phyloP scores from a whole-genome alignment of 1,140 invertebrate genomes.

The Mercenaria mercenaria region DNA sequence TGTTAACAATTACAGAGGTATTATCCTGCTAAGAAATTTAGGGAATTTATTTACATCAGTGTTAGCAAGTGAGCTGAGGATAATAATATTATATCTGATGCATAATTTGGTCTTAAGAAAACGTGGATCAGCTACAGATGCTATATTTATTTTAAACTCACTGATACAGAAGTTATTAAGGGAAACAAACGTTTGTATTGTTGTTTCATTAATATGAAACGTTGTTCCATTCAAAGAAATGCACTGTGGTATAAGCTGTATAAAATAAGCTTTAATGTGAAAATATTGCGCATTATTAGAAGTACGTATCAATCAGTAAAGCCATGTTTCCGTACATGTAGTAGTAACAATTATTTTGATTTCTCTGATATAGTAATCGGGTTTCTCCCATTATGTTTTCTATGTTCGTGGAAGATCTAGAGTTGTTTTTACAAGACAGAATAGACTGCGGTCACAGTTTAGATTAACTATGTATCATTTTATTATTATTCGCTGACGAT shows the following conservation, averaged over 20 bases:
- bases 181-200: not conserved
- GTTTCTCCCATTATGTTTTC: too few species aligned
- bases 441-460: too few species aligned
- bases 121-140: constrained; percentile 36
- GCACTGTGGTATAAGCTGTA: not conserved
- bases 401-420: too few species aligned
- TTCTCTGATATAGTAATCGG: too few species aligned
- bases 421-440: too few species aligned
- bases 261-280: not conserved
- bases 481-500: too few species aligned
- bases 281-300: not conserved
- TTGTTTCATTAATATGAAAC: not conserved
- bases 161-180: not conserved
- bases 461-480: too few species aligned
- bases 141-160: not conserved
- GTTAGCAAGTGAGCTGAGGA: constrained; percentile 23
- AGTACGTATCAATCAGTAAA: too few species aligned
- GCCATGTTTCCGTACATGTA: too few species aligned
- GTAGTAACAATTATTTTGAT: too few species aligned
- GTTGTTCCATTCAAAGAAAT: not conserved
- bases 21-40: constrained; percentile 54
- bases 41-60: constrained; percentile 63
- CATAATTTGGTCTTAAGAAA: constrained; percentile 59
- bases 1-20: constrained; percentile 67
- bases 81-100: constrained; percentile 56